Evolutionary conservation across 2,113 vertebrate species (phyloP), one percentile per base, ranked within the genome.

Genomic region (Pogonocichla stellata): DNA sequence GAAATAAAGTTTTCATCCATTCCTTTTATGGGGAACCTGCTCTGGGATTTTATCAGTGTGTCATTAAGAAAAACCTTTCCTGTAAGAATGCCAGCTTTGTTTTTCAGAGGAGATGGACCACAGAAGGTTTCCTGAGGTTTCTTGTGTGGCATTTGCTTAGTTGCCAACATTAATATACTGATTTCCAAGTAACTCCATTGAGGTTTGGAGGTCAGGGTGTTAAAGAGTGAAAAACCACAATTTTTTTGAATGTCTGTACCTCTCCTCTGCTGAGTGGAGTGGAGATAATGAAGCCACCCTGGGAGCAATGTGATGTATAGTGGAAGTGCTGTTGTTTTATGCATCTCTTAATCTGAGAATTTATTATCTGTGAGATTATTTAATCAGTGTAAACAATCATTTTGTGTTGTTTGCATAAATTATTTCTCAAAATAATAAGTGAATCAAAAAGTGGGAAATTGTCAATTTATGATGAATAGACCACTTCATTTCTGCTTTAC

Each of bases 151-250:
- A 28, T 80, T 74, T 81, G 22, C 31, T 62, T 74, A 79, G 77
- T 65, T 88, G 20, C 10, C 23, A 61, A 15, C 18, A 18, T 77
- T 94, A 33, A 36, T 66, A 50, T 57, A 53, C 34, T 54, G n/a
- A 90, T 66, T 86, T 86, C 36, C 80, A 29, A 40, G 17, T 48
- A 78, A 43, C 14, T 72, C 40, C 28, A 47, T 33, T 65, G 70
- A 87, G 78, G 19, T 90, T 89, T 74, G 58, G 13, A 90, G 34
- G 66, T 80, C 66, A 90, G 25, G n/a, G 33, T 50, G 36, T 36
- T 70, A 80, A 80, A 93, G 29, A 77, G 33, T 53, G 79, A 69
- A 86, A 94, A 87, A 9, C 1, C 71, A 53, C 31, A 34, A 12
- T 34, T 53, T 79, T 79, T 89, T 62, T 62, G 0, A 58, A 58